Conservation (phyloP, 2,113 vertebrate species). For the Taxidea taxus region DNA sequence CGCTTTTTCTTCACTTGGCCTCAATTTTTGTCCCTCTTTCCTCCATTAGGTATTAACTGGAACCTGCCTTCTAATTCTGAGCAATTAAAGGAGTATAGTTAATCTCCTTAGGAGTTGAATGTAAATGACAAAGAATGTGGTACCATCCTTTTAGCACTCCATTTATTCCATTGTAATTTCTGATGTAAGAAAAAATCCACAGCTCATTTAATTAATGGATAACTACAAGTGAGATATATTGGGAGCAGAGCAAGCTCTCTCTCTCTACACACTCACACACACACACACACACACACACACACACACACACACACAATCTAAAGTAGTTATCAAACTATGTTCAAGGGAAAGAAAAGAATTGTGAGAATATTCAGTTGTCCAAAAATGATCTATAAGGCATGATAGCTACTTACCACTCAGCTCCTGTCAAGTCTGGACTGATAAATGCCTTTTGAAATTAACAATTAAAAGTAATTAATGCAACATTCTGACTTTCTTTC, state of each 20-base stretch:
- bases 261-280: too few species aligned
- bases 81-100: conserved; percentile 35
- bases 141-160: conserved; percentile 38
- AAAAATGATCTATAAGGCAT: not conserved
- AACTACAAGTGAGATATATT: not conserved
- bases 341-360: not conserved
- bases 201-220: conserved; percentile 38
- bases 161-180: conserved; percentile 52
- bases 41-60: conserved; percentile 38
- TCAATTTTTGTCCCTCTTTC: not conserved
- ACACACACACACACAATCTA: not conserved
- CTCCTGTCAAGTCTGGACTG: not conserved
- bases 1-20: not conserved
- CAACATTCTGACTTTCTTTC: not conserved
- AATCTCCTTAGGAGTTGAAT: conserved; percentile 47
- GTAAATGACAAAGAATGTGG: conserved; percentile 27
- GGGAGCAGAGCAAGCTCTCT: not conserved
- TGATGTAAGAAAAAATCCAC: conserved; percentile 35
- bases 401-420: rapidly evolving
- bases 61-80: conserved; percentile 40
- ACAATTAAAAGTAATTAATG: not conserved
- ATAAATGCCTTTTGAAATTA: not conserved
- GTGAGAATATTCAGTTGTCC: not conserved
- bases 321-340: not conserved
- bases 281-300: not conserved